Percentiles rank a stretch among this genome's conserved stretches.
These are phyloP conservation scores for Diadema setosum DNA, from an alignment of 35 echinoderm and acorn worm species.

Conservation along the genomic window DNA sequence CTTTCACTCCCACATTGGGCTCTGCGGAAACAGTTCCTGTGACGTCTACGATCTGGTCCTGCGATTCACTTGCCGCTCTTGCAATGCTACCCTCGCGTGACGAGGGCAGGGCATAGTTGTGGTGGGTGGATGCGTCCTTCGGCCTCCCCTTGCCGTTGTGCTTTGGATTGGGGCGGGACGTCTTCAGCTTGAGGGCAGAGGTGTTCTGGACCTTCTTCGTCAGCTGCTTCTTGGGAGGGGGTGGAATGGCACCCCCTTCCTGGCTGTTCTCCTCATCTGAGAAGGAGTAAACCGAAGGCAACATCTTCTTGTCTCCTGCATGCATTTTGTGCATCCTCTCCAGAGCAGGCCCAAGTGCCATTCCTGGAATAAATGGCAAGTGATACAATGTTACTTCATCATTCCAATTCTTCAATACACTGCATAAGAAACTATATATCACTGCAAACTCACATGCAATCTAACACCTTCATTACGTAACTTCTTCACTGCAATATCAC, in stretches of 20 bases:
- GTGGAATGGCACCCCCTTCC: neutral
- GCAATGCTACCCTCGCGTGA: neutral
- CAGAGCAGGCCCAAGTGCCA: neutral
- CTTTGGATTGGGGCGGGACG: neutral
- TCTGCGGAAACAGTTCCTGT: neutral
- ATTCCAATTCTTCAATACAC: too few relatives aligned
- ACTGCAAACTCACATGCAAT: too few relatives aligned
- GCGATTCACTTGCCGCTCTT: neutral
- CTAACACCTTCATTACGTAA: too few relatives aligned
- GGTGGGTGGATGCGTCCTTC: neutral
- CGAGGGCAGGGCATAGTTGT: neutral
- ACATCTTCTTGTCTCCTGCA: neutral
- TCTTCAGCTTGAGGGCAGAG: neutral
- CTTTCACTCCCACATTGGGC: neutral
- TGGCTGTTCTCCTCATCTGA: neutral
- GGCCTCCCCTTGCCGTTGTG: conserved; percentile 16
- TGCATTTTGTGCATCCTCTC: neutral
- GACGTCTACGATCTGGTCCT: neutral
- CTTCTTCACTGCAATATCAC: too few relatives aligned
- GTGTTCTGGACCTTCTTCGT: neutral
- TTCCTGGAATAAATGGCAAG: neutral
- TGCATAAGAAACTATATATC: too few relatives aligned
- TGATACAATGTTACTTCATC: too few relatives aligned
- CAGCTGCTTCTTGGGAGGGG: neutral
- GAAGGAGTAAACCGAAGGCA: neutral